These are phyloP conservation scores for Echinops telfairi DNA, from an alignment of 2,113 vertebrate species.

Conservation along the genomic window DNA sequence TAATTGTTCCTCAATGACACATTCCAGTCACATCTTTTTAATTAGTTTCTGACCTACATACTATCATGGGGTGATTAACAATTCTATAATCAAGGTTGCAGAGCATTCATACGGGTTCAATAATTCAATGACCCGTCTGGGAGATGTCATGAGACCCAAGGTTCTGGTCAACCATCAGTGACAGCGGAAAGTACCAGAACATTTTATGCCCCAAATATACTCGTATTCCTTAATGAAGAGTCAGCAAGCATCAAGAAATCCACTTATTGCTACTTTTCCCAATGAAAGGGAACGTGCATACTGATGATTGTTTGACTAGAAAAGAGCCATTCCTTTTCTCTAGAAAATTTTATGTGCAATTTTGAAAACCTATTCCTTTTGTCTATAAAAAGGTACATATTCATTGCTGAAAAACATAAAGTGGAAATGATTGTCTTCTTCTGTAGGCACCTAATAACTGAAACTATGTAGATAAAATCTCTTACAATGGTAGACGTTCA, in stretches of 20 bases:
- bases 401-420: conserved; percentile 6
- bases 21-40: conserved; percentile 82
- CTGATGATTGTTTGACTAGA: neutral
- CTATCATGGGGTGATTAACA: conserved; percentile 81
- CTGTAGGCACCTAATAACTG: neutral
- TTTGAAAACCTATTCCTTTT: neutral
- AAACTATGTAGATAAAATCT: neutral
- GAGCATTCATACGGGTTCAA: conserved; percentile 82
- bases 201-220: conserved; percentile 67
- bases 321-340: neutral
- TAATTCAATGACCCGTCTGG: conserved; percentile 82
- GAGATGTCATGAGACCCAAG: conserved; percentile 75
- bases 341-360: conserved; percentile 28
- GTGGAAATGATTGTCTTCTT: neutral
- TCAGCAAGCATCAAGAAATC: conserved; percentile 48
- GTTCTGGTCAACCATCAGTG: conserved; percentile 67
- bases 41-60: conserved; percentile 85
- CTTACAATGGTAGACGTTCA: neutral
- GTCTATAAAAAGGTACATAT: conserved; percentile 11
- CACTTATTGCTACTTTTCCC: neutral
- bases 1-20: conserved; percentile 74
- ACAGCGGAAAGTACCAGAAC: conserved; percentile 61
- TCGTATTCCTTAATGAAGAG: conserved; percentile 58
- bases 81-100: conserved; percentile 84
- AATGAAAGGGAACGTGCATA: neutral